These are phyloP conservation scores for Asbolus verrucosus DNA, from an alignment of 1,140 invertebrate species.

Conservation along the genomic window DNA sequence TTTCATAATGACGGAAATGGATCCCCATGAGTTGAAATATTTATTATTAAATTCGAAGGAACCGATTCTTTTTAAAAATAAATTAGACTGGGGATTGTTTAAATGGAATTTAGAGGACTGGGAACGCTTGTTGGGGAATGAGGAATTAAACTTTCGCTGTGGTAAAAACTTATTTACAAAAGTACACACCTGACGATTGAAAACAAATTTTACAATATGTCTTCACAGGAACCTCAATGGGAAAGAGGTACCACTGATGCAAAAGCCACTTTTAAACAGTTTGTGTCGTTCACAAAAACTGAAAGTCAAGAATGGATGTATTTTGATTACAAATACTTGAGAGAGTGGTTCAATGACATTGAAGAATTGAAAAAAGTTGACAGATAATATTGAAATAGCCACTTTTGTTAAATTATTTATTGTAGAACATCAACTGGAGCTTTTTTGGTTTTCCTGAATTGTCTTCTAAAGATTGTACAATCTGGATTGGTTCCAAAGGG, in stretches of 20 bases:
- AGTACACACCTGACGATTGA: slow-evolving; percentile 37
- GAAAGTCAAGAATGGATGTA: slow-evolving; percentile 75
- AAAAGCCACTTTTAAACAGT: slow-evolving; percentile 72
- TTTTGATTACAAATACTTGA: slow-evolving; percentile 88
- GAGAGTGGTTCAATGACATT: slow-evolving; percentile 74
- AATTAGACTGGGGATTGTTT: slow-evolving; percentile 64
- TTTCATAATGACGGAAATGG: background rate
- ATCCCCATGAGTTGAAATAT: background rate
- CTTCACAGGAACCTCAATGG: slow-evolving; percentile 77
- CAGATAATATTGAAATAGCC: no score
- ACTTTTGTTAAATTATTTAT: slow-evolving; percentile 47
- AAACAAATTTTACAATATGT: slow-evolving; percentile 48
- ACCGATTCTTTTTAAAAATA: slow-evolving; percentile 56
- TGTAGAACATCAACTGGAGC: slow-evolving; percentile 78
- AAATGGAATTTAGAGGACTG: slow-evolving; percentile 67
- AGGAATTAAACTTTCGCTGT: slow-evolving; percentile 66
- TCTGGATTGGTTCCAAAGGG: slow-evolving; percentile 91
- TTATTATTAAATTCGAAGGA: slow-evolving; percentile 52
- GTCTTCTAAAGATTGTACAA: slow-evolving; percentile 78
- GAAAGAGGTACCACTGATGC: slow-evolving; percentile 73
- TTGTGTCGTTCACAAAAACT: slow-evolving; percentile 68
- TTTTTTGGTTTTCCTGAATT: slow-evolving; percentile 80
- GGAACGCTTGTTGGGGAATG: slow-evolving; percentile 62
- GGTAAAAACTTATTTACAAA: slow-evolving; percentile 64
- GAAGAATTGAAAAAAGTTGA: slow-evolving; percentile 73